Percentiles rank a stretch among this genome's conserved stretches.
phyloP scores from a whole-genome alignment of 2,113 vertebrate genomes.

The Sebastes fasciatus region DNA sequence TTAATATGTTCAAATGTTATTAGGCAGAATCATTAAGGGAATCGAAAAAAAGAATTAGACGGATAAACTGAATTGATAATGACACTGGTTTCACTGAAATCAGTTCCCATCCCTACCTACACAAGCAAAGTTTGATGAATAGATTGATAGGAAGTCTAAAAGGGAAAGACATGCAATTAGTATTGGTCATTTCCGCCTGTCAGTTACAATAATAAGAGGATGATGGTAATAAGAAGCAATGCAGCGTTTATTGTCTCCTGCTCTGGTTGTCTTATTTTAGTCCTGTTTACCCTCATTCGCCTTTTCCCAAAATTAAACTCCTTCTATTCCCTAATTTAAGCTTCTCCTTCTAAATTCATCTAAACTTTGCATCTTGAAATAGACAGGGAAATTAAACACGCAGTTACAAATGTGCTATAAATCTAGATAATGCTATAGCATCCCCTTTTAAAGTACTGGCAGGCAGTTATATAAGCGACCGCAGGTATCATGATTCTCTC shows the following conservation, averaged over 20 bases:
- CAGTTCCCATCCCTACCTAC: neutral
- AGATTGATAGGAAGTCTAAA: slow-evolving; percentile 32
- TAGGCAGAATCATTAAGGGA: too few species aligned
- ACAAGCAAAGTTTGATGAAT: slow-evolving; percentile 15
- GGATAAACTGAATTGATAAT: neutral
- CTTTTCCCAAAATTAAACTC: neutral
- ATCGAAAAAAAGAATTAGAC: neutral
- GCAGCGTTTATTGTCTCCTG: neutral
- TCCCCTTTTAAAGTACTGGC: neutral
- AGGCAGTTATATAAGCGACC: slow-evolving; percentile 28
- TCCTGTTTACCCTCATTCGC: neutral
- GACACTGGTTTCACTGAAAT: neutral
- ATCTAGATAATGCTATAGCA: slow-evolving; percentile 4
- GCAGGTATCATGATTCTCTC: slow-evolving; percentile 24
- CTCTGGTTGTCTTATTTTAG: neutral
- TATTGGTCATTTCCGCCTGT: slow-evolving; percentile 19
- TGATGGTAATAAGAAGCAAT: neutral
- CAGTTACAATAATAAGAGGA: slow-evolving; percentile 20
- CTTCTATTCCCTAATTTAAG: neutral
- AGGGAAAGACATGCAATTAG: neutral
- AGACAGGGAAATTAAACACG: neutral
- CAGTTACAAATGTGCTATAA: slow-evolving; percentile 1
- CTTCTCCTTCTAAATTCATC: neutral
- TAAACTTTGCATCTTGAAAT: slow-evolving; percentile 1
- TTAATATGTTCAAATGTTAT: too few species aligned